Evolutionary conservation across 2,113 vertebrate genomes (phyloP).

Genomic region (Cercocebus atys): DNA sequence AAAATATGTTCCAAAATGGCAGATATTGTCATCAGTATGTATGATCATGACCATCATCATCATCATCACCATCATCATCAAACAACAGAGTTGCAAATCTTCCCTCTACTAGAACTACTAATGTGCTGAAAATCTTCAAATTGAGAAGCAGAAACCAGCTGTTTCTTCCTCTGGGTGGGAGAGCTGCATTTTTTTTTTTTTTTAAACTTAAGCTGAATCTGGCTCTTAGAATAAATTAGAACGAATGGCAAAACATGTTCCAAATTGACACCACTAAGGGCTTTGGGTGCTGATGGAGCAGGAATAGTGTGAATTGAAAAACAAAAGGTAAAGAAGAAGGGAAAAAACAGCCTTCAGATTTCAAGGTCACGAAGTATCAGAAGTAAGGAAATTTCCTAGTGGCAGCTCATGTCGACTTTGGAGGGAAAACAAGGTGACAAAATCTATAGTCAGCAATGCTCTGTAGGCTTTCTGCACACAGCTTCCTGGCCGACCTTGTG

Average conservation of each 20-base stretch:
- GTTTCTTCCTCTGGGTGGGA: background rate
- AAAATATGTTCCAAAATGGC: background rate
- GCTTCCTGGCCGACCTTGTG: accelerated
- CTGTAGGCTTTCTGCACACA: accelerated
- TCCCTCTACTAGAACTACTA: background rate
- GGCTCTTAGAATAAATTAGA: slow-evolving; percentile 53
- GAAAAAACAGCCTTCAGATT: background rate
- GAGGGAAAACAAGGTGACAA: background rate
- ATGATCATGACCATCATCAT: background rate
- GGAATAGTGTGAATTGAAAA: background rate
- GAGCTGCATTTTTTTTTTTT: background rate
- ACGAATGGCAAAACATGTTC: background rate
- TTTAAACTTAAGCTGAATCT: background rate
- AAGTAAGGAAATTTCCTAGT: background rate
- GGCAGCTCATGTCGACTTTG: background rate
- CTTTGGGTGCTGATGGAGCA: background rate
- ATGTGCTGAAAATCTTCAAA: background rate
- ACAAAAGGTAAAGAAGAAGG: background rate
- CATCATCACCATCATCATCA: background rate
- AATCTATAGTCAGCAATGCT: accelerated
- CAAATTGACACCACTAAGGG: background rate
- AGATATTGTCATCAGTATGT: background rate
- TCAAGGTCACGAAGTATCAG: background rate
- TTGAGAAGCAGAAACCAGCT: slow-evolving; percentile 20
- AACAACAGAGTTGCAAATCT: background rate